Conservation (phyloP, 1,140 invertebrate species). For the Aphelinus certus region DNA sequence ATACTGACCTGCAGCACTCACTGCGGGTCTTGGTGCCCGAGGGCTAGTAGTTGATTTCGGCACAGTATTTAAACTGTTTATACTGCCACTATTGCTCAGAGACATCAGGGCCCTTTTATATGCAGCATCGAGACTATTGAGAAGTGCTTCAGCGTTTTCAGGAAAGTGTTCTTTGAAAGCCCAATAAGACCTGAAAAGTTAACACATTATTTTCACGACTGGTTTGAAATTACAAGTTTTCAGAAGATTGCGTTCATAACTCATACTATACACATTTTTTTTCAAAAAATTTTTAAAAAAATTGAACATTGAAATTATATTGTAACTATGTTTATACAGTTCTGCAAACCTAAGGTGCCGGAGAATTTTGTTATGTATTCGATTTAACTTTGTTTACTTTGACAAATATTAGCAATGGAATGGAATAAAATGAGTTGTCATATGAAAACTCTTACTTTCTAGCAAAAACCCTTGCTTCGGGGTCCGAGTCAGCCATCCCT, state of each 20-base stretch:
- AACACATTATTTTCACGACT: neutral
- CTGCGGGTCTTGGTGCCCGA: slow-evolving; percentile 55
- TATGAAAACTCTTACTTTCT: slow-evolving; percentile 69
- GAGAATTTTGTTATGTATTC: no score
- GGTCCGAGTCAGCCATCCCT: slow-evolving; percentile 91
- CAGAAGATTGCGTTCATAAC: no score
- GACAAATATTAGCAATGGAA: no score
- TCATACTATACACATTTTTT: no score
- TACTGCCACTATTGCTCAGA: slow-evolving; percentile 65
- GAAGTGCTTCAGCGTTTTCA: slow-evolving; percentile 85
- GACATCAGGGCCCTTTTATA: slow-evolving; percentile 84
- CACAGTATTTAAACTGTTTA: slow-evolving; percentile 65
- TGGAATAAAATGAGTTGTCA: no score
- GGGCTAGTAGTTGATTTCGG: slow-evolving; percentile 60
- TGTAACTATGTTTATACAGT: no score
- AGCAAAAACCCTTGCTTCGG: slow-evolving; percentile 81
- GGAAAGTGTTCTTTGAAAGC: slow-evolving; percentile 91
- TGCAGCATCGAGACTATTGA: slow-evolving; percentile 82
- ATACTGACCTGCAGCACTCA: slow-evolving; percentile 59
- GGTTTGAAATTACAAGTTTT: neutral
- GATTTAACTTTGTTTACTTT: no score
- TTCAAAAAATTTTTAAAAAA: no score
- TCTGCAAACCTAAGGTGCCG: no score
- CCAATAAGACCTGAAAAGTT: slow-evolving; percentile 80
- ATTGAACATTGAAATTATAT: no score